phyloP scores from a whole-genome alignment of 1,140 invertebrate genomes.

The Drosophila sp. region DNA sequence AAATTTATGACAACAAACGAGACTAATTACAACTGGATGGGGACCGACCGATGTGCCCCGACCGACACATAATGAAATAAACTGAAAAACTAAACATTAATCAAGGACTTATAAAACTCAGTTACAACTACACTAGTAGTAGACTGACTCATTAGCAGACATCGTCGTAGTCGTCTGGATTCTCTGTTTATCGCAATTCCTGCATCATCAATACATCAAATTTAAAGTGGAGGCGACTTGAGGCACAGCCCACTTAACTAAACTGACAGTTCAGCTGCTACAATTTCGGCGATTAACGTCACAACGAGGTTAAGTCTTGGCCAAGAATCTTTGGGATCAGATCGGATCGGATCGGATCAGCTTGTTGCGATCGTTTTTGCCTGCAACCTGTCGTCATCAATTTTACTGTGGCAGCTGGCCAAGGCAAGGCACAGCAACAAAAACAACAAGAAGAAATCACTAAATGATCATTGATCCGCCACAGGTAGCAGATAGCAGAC shows the following conservation, averaged over 20 bases:
- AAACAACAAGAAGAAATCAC: slow-evolving; percentile 48
- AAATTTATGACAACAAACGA: slow-evolving; percentile 73
- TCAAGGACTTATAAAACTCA: slow-evolving; percentile 52
- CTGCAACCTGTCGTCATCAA: slow-evolving; percentile 81
- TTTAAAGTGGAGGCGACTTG: slow-evolving; percentile 43
- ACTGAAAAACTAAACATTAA: slow-evolving; percentile 57
- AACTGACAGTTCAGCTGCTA: slow-evolving; percentile 80
- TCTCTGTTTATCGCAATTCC: slow-evolving; percentile 50
- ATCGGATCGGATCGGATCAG: slow-evolving; percentile 42
- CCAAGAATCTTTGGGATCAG: slow-evolving; percentile 13
- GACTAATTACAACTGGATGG: slow-evolving; percentile 57
- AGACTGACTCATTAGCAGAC: slow-evolving; percentile 11
- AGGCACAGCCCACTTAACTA: slow-evolving; percentile 71
- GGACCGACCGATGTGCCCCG: neutral
- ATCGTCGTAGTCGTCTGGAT: neutral
- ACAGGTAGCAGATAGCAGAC: slow-evolving; percentile 54
- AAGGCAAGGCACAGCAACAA: slow-evolving; percentile 30
- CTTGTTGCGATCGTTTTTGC: slow-evolving; percentile 24
- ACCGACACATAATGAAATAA: slow-evolving; percentile 42
- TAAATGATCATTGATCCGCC: slow-evolving; percentile 47
- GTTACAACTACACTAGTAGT: neutral
- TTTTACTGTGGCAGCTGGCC: slow-evolving; percentile 71
- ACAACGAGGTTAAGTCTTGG: slow-evolving; percentile 25
- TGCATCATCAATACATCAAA: slow-evolving; percentile 64
- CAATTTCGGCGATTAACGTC: slow-evolving; percentile 82